Evolutionary conservation across 2,888 invertebrate species (phyloP), one percentile per base, ranked within the genome.

Genomic region (Galerucella nymphaeae): DNA sequence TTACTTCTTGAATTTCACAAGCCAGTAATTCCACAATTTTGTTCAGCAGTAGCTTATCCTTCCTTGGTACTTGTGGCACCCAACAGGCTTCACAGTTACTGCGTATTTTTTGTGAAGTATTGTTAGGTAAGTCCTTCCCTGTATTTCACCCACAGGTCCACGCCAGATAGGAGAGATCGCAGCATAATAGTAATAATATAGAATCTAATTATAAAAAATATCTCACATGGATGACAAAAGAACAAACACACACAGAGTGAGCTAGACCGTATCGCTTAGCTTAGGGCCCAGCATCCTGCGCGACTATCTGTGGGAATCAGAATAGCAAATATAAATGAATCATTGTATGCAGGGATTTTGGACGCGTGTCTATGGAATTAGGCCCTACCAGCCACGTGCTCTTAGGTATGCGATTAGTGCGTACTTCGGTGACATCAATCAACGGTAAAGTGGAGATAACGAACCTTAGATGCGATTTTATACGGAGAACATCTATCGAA

Each of bases 131-230:
- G 13, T 62, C 61, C 13, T 16, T 18, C 38, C 61, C 61, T 42
- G 61, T 42, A 4, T 6, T 42, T 62, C 41, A 16, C 38, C 61
- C 61, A 42, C 61, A 62, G n/a, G 61, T 42, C 41, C 61, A 41
- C 42, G 16, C 8, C 16, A 62, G 61, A 62, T 62, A 55, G 55
- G 53, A 61, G 68, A 69, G 68, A 53, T 69, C 68, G 41, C 14
- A 38, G 68, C 55, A 69, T 69, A 69, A 68, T 68, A 59, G 76
- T 76, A 72, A 80, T 80, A 79, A 80, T 80, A 77, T 77, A 78
- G 83, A 84, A 85, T 84, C 85, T 85, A 85, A 85, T 85, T 85
- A 85, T 81, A 82, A 84, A 82, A 84, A 84, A 84, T 84, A 84
- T 83, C 83, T 83, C 81, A 76, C 78, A 79, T 77, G 80, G 79